phyloP scores from a whole-genome alignment of 2,888 invertebrate genomes.

The Punctoribates punctum region DNA sequence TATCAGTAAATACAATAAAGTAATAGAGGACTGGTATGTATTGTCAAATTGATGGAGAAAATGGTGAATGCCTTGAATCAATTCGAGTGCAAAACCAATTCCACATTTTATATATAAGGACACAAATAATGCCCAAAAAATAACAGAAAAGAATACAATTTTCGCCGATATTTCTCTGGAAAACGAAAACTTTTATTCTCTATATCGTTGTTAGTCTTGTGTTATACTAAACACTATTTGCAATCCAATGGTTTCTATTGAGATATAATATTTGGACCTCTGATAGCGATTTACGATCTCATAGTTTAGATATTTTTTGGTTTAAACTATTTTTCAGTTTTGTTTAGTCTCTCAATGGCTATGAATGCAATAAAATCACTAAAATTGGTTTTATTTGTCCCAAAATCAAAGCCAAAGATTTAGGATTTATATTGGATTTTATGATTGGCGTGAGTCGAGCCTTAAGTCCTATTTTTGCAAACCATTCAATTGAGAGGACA shows the following conservation, averaged over 20 bases:
- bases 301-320: background rate
- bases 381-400: background rate
- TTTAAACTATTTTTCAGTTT: background rate
- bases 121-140: background rate
- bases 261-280: background rate
- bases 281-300: background rate
- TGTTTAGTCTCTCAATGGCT: background rate
- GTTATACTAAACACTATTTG: background rate
- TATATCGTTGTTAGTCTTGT: too few species aligned
- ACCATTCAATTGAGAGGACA: too few species aligned
- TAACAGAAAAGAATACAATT: too few species aligned
- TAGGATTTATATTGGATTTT: too few species aligned
- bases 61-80: slow-evolving; percentile 5
- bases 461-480: too few species aligned
- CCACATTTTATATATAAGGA: background rate
- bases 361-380: background rate
- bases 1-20: background rate
- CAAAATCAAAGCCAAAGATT: background rate
- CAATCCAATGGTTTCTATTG: background rate
- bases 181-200: too few species aligned
- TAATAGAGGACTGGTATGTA: background rate
- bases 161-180: too few species aligned
- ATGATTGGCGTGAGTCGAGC: too few species aligned
- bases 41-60: background rate
- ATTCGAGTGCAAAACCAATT: slow-evolving; percentile 30